These are phyloP conservation scores for Acromyrmex echinatior DNA, from an alignment of 1,140 invertebrate genomes.

Conservation along the genomic window DNA sequence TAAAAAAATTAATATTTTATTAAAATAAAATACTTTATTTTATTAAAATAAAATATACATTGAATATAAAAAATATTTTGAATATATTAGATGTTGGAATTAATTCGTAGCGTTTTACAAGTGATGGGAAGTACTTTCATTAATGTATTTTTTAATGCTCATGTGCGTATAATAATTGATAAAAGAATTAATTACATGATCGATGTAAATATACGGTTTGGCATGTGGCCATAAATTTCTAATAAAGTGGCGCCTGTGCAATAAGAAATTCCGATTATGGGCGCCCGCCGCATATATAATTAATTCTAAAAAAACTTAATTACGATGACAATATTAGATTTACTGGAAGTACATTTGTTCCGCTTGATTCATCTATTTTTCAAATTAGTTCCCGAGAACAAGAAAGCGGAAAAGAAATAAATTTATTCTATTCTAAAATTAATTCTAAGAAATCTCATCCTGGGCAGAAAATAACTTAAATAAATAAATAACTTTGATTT, in stretches of 20 bases:
- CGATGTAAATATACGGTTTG: not conserved
- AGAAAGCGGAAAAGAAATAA: not conserved
- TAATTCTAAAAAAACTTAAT: constrained; percentile 24
- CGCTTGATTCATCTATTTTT: constrained; percentile 29
- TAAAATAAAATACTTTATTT: not conserved
- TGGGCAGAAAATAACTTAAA: not conserved
- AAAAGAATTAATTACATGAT: constrained; percentile 1
- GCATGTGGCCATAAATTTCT: not conserved
- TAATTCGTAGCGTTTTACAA: too few relatives aligned
- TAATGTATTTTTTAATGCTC: too few relatives aligned
- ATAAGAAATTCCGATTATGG: not conserved
- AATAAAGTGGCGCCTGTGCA: constrained; percentile 16
- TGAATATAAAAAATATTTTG: not conserved
- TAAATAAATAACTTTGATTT: not conserved
- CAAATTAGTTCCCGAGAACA: not conserved
- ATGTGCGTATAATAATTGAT: not conserved
- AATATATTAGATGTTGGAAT: too few relatives aligned
- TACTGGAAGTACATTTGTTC: constrained; percentile 33
- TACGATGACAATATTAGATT: constrained; percentile 27
- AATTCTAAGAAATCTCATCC: not conserved
- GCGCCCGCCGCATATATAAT: not conserved
- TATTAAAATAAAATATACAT: constrained; percentile 5
- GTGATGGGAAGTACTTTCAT: too few relatives aligned
- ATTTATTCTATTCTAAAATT: not conserved
- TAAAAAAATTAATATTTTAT: not conserved